Evolutionary conservation across 2,113 vertebrate genomes (phyloP).

Genomic region (Oryzias curvinotus): DNA sequence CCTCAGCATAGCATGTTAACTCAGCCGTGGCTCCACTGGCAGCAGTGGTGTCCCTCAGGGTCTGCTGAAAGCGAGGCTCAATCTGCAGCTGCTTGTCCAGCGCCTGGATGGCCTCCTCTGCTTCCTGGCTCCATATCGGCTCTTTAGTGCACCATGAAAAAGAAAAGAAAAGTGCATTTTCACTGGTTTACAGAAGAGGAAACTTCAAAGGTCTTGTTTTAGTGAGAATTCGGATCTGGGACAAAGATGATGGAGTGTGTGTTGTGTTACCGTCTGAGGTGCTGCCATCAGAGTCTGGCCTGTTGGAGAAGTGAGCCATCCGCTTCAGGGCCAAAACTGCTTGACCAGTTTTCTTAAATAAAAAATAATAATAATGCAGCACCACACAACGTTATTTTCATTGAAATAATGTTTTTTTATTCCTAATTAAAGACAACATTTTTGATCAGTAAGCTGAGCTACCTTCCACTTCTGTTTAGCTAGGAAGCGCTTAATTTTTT

Average conservation of each 20-base stretch:
- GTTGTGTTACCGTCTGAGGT: slow-evolving; percentile 64
- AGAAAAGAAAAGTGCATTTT: slow-evolving; percentile 29
- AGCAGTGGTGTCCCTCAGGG: slow-evolving; percentile 57
- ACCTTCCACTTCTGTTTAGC: slow-evolving; percentile 86
- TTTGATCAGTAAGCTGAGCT: neutral
- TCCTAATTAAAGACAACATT: neutral
- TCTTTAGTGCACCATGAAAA: slow-evolving; percentile 57
- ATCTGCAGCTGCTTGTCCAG: slow-evolving; percentile 71
- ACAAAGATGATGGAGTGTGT: slow-evolving; percentile 4
- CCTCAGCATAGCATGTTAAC: slow-evolving; percentile 67
- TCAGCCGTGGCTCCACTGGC: slow-evolving; percentile 58
- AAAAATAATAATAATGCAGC: slow-evolving; percentile 4
- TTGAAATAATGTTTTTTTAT: neutral
- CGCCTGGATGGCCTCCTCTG: slow-evolving; percentile 58
- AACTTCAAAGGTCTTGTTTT: slow-evolving; percentile 67
- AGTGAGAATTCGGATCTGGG: slow-evolving; percentile 40
- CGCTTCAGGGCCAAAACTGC: slow-evolving; percentile 86
- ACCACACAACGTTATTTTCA: neutral
- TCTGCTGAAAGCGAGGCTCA: slow-evolving; percentile 64
- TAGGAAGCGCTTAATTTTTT: slow-evolving; percentile 82
- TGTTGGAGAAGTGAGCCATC: slow-evolving; percentile 79
- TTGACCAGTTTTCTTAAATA: slow-evolving; percentile 86
- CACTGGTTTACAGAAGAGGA: slow-evolving; percentile 51
- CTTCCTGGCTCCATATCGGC: slow-evolving; percentile 64
- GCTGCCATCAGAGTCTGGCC: slow-evolving; percentile 49